A percentile compares a stretch with the other conserved stretches of the same genome.
These are phyloP conservation scores for Drosophila imparisetae DNA, from an alignment of 2,888 invertebrate species.

Conservation along the genomic window DNA sequence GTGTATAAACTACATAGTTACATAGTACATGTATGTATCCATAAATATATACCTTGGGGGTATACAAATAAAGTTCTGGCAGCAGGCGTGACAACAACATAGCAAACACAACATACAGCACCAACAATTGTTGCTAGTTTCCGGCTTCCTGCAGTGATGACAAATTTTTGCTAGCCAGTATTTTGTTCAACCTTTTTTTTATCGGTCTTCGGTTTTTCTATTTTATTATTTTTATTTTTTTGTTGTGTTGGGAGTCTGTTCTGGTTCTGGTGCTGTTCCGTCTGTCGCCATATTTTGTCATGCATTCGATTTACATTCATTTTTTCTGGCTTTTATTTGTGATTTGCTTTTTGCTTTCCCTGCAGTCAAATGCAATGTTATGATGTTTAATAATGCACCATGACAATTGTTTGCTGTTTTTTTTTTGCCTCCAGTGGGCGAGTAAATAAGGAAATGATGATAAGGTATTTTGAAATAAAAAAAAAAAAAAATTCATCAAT, in stretches of 20 bases:
- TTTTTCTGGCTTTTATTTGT: slow-evolving; percentile 22
- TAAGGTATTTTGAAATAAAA: slow-evolving; percentile 2
- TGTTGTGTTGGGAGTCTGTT: slow-evolving; percentile 16
- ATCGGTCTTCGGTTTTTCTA: slow-evolving; percentile 2
- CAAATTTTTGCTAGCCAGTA: slow-evolving; percentile 65
- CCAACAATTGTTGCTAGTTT: slow-evolving; percentile 76
- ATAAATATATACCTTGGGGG: background rate
- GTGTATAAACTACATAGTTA: background rate
- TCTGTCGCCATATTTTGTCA: slow-evolving; percentile 57
- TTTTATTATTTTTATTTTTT: background rate
- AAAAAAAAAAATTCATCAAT: background rate
- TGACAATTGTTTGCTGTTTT: slow-evolving; percentile 50
- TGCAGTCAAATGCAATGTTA: slow-evolving; percentile 25
- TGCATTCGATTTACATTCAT: slow-evolving; percentile 57
- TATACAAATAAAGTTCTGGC: slow-evolving; percentile 61
- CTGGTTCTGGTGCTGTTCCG: slow-evolving; percentile 23
- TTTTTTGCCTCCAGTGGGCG: slow-evolving; percentile 23
- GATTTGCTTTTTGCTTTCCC: slow-evolving; percentile 2
- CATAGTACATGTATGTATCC: background rate
- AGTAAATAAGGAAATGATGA: slow-evolving; percentile 35
- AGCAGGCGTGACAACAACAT: slow-evolving; percentile 53
- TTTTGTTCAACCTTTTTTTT: slow-evolving; percentile 44
- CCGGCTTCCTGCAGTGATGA: slow-evolving; percentile 77
- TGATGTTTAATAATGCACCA: slow-evolving; percentile 58
- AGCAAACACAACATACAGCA: slow-evolving; percentile 31